These are phyloP conservation scores for Lapara coniferarum DNA, from an alignment of 2,888 invertebrate genomes.

Conservation along the genomic window DNA sequence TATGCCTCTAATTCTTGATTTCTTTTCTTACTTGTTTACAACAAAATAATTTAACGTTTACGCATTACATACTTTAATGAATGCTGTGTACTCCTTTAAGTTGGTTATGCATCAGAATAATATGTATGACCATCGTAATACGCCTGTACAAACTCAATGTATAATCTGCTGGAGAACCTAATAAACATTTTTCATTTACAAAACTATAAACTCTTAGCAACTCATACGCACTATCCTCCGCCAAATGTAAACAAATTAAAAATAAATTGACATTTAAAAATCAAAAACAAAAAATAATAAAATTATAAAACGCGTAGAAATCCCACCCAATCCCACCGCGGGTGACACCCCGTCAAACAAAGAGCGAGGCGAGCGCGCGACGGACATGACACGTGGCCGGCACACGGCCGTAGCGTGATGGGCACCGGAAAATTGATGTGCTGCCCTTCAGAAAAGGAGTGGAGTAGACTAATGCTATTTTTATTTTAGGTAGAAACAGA, in stretches of 20 bases:
- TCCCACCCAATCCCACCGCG: slow-evolving; percentile 33
- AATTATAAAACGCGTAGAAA: slow-evolving; percentile 41
- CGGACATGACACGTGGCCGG: slow-evolving; percentile 63
- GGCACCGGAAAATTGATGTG: slow-evolving; percentile 73
- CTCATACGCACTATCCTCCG: too few species aligned
- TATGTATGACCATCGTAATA: too few species aligned
- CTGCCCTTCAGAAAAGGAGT: slow-evolving; percentile 44
- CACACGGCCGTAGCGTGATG: slow-evolving; percentile 66
- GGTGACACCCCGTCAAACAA: slow-evolving; percentile 41
- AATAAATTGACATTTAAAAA: slow-evolving; percentile 41
- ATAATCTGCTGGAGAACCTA: too few species aligned
- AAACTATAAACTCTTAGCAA: too few species aligned
- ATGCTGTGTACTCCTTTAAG: too few species aligned
- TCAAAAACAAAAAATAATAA: slow-evolving; percentile 47
- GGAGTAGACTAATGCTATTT: slow-evolving; percentile 43
- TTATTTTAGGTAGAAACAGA: not conserved
- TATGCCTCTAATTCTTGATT: too few species aligned
- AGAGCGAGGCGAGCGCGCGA: slow-evolving; percentile 35
- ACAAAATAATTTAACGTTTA: too few species aligned
- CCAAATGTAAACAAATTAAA: not conserved
- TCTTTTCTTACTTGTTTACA: too few species aligned
- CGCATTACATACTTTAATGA: too few species aligned
- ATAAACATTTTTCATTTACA: too few species aligned
- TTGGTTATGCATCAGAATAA: too few species aligned
- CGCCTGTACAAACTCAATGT: too few species aligned